Conservation (phyloP, 2,888 invertebrate genomes). For the Branchipolynoe longqiensis region DNA sequence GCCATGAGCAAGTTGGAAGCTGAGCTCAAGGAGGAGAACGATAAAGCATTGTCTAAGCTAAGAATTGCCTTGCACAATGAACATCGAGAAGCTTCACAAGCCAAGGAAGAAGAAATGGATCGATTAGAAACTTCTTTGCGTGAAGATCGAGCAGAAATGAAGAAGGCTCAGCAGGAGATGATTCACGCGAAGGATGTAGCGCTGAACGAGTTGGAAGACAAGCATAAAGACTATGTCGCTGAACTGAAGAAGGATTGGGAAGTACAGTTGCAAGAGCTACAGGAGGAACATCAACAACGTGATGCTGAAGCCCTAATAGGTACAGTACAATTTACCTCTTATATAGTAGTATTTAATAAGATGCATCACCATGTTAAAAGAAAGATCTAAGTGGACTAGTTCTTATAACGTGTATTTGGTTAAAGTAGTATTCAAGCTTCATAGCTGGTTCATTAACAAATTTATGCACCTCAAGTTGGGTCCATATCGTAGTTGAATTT, state of each 20-base stretch:
- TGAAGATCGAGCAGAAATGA: background rate
- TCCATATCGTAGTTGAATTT: no score
- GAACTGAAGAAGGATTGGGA: constrained; percentile 16
- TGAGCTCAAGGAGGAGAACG: constrained; percentile 27
- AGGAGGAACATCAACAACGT: background rate
- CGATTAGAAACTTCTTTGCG: background rate
- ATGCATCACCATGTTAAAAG: no score
- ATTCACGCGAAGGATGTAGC: background rate
- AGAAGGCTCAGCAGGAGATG: background rate
- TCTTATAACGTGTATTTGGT: no score
- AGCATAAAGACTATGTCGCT: background rate
- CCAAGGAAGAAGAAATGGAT: constrained; percentile 35
- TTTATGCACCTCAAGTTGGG: no score
- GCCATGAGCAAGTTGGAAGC: background rate
- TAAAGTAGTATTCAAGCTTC: no score
- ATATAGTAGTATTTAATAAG: no score
- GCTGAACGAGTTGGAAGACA: background rate
- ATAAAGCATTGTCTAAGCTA: constrained; percentile 13
- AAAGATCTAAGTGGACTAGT: no score
- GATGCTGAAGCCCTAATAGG: background rate
- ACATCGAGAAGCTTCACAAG: background rate
- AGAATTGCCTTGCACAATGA: constrained; percentile 14
- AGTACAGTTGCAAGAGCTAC: background rate
- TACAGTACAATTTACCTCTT: background rate
- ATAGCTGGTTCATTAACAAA: no score